These are phyloP conservation scores for Drosophila monieri DNA, from an alignment of 2,888 invertebrate species.

Conservation along the genomic window DNA sequence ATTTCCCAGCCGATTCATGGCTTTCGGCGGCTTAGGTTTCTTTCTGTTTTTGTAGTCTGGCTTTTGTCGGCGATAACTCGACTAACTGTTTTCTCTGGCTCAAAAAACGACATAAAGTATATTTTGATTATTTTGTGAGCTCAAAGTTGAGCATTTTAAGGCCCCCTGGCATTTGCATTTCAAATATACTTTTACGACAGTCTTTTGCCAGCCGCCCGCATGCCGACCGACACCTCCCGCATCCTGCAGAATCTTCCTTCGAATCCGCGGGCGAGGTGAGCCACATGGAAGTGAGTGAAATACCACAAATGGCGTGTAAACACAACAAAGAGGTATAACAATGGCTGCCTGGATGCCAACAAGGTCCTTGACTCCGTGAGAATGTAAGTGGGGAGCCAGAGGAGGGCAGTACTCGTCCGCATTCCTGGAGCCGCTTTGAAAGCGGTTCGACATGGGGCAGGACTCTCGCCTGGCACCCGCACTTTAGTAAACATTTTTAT, in stretches of 20 bases:
- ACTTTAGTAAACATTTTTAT: conserved; percentile 74
- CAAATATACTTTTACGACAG: conserved; percentile 63
- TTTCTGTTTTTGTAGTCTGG: conserved; percentile 17
- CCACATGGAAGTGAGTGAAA: conserved; percentile 62
- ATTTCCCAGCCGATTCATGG: conserved; percentile 56
- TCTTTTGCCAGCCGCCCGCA: conserved; percentile 13
- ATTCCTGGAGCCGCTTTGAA: conserved; percentile 42
- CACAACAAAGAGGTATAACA: conserved; percentile 79
- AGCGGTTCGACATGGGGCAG: conserved; percentile 20
- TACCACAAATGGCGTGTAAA: conserved; percentile 76
- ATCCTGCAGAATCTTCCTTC: conserved; percentile 31
- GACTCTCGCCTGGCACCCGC: conserved; percentile 32
- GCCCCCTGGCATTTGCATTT: conserved; percentile 68
- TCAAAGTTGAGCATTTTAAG: conserved; percentile 60
- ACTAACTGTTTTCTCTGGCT: conserved; percentile 40
- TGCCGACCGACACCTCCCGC: conserved; percentile 22
- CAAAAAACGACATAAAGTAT: conserved; percentile 61
- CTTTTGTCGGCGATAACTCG: conserved; percentile 32
- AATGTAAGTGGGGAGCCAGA: not conserved
- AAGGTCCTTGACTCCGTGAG: conserved; percentile 36
- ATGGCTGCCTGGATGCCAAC: conserved; percentile 51
- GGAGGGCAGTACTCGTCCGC: conserved; percentile 13
- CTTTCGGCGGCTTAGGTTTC: conserved; percentile 19
- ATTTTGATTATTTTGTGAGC: conserved; percentile 70
- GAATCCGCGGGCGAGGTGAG: conserved; percentile 13